phyloP scores from a whole-genome alignment of 2,797 vertebrate species.

The Cynopterus sphinx region DNA sequence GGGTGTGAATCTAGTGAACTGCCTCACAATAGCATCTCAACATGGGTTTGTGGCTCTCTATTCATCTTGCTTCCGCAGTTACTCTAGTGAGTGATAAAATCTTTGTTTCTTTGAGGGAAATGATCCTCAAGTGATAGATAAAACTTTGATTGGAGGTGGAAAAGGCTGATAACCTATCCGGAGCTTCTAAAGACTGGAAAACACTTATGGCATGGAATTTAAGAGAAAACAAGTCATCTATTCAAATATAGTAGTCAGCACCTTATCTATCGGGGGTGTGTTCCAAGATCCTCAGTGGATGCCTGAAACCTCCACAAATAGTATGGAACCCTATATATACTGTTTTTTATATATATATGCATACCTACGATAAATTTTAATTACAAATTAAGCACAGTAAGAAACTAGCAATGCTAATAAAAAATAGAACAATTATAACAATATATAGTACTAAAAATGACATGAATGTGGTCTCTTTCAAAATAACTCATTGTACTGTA shows the following conservation, averaged over 20 bases:
- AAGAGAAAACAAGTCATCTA: neutral
- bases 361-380: neutral
- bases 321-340: neutral
- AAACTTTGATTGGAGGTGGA: conserved; percentile 61
- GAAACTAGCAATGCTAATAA: neutral
- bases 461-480: neutral
- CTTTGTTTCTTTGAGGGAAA: conserved; percentile 68
- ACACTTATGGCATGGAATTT: neutral
- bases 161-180: conserved; percentile 46
- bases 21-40: neutral
- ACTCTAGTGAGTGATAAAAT: conserved; percentile 67
- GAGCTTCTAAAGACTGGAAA: conserved; percentile 28
- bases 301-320: neutral
- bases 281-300: neutral
- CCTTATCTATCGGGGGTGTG: too few species aligned
- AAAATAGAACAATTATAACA: neutral
- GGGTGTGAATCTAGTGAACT: neutral
- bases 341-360: neutral
- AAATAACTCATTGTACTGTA: neutral
- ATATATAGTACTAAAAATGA: neutral
- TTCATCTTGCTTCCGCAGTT: conserved; percentile 54
- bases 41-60: neutral
- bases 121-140: conserved; percentile 71
- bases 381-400: neutral
- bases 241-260: neutral